Percentiles rank a stretch among this genome's conserved stretches.
These are phyloP conservation scores for Pyrrhia umbra DNA, from an alignment of 2,888 invertebrate genomes.

Conservation along the genomic window DNA sequence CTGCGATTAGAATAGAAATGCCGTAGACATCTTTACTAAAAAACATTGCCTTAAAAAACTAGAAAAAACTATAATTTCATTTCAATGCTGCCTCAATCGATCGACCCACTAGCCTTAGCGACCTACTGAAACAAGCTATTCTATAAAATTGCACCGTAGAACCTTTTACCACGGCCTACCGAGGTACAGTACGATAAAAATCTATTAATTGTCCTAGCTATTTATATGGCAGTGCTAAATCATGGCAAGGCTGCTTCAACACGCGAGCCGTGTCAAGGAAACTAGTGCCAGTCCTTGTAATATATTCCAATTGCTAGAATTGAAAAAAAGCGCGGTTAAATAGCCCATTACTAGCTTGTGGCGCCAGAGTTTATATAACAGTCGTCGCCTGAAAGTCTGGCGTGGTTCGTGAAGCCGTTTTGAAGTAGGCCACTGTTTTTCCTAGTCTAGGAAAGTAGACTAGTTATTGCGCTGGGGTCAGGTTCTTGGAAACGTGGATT, in stretches of 20 bases:
- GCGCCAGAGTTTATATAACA: slow-evolving; percentile 10
- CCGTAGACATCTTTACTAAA: no score
- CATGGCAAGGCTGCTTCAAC: slow-evolving; percentile 52
- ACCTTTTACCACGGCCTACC: slow-evolving; percentile 26
- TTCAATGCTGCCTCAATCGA: not conserved
- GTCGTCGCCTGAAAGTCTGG: slow-evolving; percentile 37
- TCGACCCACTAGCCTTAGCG: not conserved
- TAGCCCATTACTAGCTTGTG: slow-evolving; percentile 1
- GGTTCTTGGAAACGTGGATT: not conserved
- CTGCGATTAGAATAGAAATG: no score
- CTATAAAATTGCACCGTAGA: not conserved
- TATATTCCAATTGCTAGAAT: slow-evolving; percentile 17
- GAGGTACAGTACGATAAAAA: slow-evolving; percentile 26
- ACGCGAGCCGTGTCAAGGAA: slow-evolving; percentile 64
- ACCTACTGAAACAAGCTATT: slow-evolving; percentile 1
- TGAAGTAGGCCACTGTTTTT: slow-evolving; percentile 26
- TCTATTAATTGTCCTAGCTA: slow-evolving; percentile 32
- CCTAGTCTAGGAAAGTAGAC: not conserved
- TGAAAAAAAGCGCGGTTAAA: slow-evolving; percentile 32
- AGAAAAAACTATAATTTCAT: not conserved
- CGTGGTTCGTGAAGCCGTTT: not conserved
- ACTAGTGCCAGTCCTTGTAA: slow-evolving; percentile 55
- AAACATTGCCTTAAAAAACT: no score
- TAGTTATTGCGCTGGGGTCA: not conserved
- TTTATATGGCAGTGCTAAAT: slow-evolving; percentile 35